These are phyloP conservation scores for Mya arenaria DNA, from an alignment of 1,140 invertebrate genomes.

Conservation along the genomic window DNA sequence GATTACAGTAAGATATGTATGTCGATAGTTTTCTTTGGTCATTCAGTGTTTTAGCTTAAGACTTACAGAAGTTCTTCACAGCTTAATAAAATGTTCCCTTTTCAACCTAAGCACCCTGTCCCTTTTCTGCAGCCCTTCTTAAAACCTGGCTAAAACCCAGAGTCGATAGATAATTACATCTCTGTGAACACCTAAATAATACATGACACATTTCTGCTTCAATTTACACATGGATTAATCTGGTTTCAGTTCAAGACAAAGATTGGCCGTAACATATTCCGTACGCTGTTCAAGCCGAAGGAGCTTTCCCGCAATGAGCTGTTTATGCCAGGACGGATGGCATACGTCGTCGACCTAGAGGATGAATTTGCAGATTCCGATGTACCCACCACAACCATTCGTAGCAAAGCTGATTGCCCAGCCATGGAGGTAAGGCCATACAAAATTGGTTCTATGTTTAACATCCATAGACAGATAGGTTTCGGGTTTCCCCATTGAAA, in stretches of 20 bases:
- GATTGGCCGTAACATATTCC: constrained; percentile 81
- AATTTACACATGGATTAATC: background rate
- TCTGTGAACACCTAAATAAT: background rate
- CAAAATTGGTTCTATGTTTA: no score
- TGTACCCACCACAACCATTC: constrained; percentile 96
- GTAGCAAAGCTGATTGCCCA: constrained; percentile 97
- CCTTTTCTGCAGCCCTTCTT: no score
- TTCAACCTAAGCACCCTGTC: no score
- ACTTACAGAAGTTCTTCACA: no score
- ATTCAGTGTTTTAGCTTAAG: no score
- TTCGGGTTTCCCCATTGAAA: no score
- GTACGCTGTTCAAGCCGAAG: constrained; percentile 80
- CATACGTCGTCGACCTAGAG: constrained; percentile 97
- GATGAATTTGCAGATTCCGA: constrained; percentile 95
- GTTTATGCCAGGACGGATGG: constrained; percentile 98
- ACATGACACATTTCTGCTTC: background rate
- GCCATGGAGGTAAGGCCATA: constrained; percentile 84
- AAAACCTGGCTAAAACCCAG: no score
- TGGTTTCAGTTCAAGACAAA: constrained; percentile 59
- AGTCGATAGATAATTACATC: no score
- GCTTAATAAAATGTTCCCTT: no score
- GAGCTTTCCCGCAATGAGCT: constrained; percentile 92
- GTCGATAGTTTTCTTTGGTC: no score
- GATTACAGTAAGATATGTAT: no score
- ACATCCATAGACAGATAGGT: no score